Conservation (phyloP, 92 coral and sea anemone genomes). For the Epizoanthus rinbou region DNA sequence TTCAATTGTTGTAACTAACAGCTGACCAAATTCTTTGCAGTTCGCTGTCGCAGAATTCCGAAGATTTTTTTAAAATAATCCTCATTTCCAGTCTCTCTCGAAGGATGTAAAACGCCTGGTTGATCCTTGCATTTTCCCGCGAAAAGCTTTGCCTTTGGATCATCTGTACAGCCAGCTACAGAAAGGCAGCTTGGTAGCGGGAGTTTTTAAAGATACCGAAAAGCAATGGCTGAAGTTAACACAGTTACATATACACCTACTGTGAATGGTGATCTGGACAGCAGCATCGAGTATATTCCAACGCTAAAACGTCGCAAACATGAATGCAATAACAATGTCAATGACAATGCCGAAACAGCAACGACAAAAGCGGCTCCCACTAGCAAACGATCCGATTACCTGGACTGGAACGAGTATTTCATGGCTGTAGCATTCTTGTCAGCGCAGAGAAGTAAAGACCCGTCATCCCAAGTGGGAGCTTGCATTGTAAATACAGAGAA, state of each 20-base stretch:
- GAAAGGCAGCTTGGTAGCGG: too few species aligned
- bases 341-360: not conserved
- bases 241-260: not conserved
- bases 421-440: slow-evolving; percentile 99
- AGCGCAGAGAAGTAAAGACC: slow-evolving; percentile 98
- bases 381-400: slow-evolving; percentile 76
- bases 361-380: not conserved
- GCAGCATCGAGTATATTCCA: slow-evolving; percentile 7
- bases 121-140: slow-evolving; percentile 17
- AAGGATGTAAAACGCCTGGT: too few species aligned
- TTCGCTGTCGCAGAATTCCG: slow-evolving; percentile 12
- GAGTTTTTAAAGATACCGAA: not conserved
- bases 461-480: slow-evolving; percentile 96
- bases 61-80: not conserved
- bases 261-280: not conserved
- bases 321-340: not conserved
- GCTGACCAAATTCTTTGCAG: not conserved
- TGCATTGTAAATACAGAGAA: slow-evolving; percentile 88
- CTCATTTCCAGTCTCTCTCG: not conserved
- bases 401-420: slow-evolving; percentile 95
- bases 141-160: not conserved
- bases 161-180: too few species aligned
- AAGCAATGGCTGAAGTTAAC: slow-evolving; percentile 5
- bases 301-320: slow-evolving; percentile 9
- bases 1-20: slow-evolving; percentile 35